phyloP scores from a whole-genome alignment of 2,113 vertebrate species.

The Salvelinus fontinalis region DNA sequence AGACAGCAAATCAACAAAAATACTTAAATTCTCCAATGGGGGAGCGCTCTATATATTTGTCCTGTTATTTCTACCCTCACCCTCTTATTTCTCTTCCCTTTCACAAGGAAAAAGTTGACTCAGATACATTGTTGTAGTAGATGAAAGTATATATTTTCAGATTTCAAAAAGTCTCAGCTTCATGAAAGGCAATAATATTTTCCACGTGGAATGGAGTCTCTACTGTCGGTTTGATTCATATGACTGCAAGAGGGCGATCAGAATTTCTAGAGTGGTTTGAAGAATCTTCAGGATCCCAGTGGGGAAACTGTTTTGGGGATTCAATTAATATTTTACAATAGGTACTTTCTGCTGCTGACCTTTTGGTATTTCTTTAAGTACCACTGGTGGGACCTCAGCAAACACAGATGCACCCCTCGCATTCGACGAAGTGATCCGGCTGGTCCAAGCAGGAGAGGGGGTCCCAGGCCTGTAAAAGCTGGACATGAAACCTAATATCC shows the following conservation, averaged over 20 bases:
- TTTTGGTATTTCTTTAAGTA: conserved; percentile 16
- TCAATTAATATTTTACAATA: conserved; percentile 72
- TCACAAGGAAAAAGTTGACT: not conserved
- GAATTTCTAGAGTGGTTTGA: conserved; percentile 58
- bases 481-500: conserved; percentile 68
- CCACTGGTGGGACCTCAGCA: not conserved
- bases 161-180: not conserved
- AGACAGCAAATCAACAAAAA: not conserved
- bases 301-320: conserved; percentile 47
- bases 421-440: conserved; percentile 72
- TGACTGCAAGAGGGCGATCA: conserved; percentile 57
- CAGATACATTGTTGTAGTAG: not conserved
- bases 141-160: not conserved
- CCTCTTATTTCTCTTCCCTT: no score
- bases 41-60: no score
- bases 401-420: conserved; percentile 49
- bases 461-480: conserved; percentile 64
- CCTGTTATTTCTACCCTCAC: no score
- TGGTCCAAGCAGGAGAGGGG: conserved; percentile 74
- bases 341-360: conserved; percentile 29
- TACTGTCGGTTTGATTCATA: conserved; percentile 64
- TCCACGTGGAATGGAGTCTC: conserved; percentile 51
- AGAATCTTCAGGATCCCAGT: conserved; percentile 17
- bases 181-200: no score
- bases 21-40: no score